Percentiles rank a stretch among this genome's conserved stretches.
These are phyloP conservation scores for Perca flavescens DNA, from an alignment of 2,113 vertebrate species.

Conservation along the genomic window DNA sequence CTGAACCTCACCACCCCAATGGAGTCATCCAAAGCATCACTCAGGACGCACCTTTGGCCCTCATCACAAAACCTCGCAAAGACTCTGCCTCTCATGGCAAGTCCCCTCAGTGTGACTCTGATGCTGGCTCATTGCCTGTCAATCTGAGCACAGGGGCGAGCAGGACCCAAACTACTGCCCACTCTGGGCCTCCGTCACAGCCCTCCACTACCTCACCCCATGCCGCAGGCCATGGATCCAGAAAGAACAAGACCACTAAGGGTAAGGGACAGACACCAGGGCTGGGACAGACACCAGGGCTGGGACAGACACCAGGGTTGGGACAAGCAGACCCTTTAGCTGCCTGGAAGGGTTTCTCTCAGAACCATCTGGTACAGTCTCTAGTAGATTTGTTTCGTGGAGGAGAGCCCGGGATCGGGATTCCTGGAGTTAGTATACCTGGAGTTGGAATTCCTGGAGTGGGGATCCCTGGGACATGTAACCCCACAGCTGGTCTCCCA, in stretches of 20 bases:
- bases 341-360: constrained; percentile 88
- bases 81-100: constrained; percentile 87
- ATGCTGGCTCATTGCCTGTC: constrained; percentile 88
- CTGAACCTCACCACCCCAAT: constrained; percentile 88
- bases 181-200: constrained; percentile 80
- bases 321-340: constrained; percentile 75
- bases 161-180: constrained; percentile 83
- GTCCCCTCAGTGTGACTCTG: constrained; percentile 77
- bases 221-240: constrained; percentile 86
- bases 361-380: constrained; percentile 89
- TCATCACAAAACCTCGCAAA: constrained; percentile 93
- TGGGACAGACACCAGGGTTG: constrained; percentile 32
- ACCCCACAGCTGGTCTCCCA: constrained; percentile 84
- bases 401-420: constrained; percentile 86
- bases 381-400: constrained; percentile 94
- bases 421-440: constrained; percentile 80
- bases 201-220: constrained; percentile 89
- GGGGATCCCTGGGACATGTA: constrained; percentile 77
- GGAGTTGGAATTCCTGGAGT: constrained; percentile 78
- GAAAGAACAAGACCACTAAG: constrained; percentile 91
- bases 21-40: constrained; percentile 96
- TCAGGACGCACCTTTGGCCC: constrained; percentile 96
- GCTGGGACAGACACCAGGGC: constrained; percentile 52
- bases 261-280: constrained; percentile 71
- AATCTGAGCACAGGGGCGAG: constrained; percentile 92